Evolutionary conservation across 2,888 invertebrate genomes (phyloP).

Genomic region (Eurois occulta): DNA sequence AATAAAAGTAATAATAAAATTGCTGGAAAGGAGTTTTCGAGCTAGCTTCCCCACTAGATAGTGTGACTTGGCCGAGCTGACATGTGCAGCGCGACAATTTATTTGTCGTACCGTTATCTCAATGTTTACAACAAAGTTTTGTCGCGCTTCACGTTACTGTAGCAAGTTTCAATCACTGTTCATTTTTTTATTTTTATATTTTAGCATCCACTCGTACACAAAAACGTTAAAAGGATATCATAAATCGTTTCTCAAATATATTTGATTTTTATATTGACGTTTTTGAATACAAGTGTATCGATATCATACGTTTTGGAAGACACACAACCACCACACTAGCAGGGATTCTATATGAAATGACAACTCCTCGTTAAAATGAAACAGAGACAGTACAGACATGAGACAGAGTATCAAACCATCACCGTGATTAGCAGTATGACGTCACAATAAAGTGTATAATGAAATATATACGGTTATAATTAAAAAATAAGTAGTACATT

Average conservation of each 20-base stretch:
- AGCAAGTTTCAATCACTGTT: neutral
- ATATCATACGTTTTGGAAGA: slow-evolving; percentile 9
- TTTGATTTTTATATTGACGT: neutral
- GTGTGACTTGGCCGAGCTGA: slow-evolving; percentile 4
- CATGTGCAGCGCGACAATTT: neutral
- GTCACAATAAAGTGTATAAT: slow-evolving; percentile 66
- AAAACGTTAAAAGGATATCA: neutral
- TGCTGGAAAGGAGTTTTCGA: slow-evolving; percentile 46
- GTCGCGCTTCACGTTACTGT: neutral
- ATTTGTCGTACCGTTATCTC: neutral
- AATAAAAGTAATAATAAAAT: slow-evolving; percentile 56
- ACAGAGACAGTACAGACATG: slow-evolving; percentile 75
- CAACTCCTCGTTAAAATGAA: slow-evolving; percentile 63
- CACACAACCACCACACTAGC: slow-evolving; percentile 52
- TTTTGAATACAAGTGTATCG: slow-evolving; percentile 1
- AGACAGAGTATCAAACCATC: slow-evolving; percentile 89
- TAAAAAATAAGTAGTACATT: slow-evolving; percentile 52
- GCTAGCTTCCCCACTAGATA: slow-evolving; percentile 53
- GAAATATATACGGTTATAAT: slow-evolving; percentile 55
- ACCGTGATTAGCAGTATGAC: slow-evolving; percentile 83
- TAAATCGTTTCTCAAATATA: neutral
- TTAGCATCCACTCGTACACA: neutral
- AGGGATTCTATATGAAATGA: slow-evolving; percentile 59
- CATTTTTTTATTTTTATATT: neutral
- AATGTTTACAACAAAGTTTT: neutral